Evolutionary conservation across 2,888 invertebrate species (phyloP), one percentile per base, ranked within the genome.

Genomic region (Tanypteryx hageni): DNA sequence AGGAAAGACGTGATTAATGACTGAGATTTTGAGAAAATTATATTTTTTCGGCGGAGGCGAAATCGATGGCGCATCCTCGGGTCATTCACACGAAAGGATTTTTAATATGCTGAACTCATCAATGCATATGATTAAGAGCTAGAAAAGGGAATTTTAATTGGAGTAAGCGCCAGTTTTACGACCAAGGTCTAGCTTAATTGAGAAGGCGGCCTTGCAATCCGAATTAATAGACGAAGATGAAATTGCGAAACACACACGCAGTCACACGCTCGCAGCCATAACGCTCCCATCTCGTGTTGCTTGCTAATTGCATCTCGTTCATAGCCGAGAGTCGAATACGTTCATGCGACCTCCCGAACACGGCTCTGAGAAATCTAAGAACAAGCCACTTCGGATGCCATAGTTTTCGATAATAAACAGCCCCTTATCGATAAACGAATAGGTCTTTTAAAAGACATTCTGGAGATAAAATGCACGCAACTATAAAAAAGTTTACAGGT

Each of bases 51-150:
- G 22, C 18, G 16, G n/a, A 68, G 8, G 76, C 27, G 22, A 14
- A 22, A 76, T 76, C 76, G 13, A 76, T 76, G 76, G 76, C 44
- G 76, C 27, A 27, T 27, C 76, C 76, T 76, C 13, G 22, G 76
- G 76, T 22, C 76, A 76, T 76, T 76, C 76, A 76, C 76, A 27
- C 22, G 76, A 76, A 10, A 27, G 27, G 76, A 27, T 76, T 76
- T 76, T 76, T 64, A n/a, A n/a, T 68, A 22, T 22, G 27, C 76
- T 11, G 27, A 76, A 27, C 22, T 13, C 76, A 76, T 76, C 76
- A 76, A 76, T 76, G 76, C 76, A 27, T 76, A 76, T 76, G 76
- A 76, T 76, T 76, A 76, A 76, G 76, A 27, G 27, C 76, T 76
- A 22, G 76, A 76, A 68, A 18, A 76, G 76, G 27, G 76, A 76